Evolutionary conservation across 2,888 invertebrate species (phyloP).

Genomic region (Norana najaformis): DNA sequence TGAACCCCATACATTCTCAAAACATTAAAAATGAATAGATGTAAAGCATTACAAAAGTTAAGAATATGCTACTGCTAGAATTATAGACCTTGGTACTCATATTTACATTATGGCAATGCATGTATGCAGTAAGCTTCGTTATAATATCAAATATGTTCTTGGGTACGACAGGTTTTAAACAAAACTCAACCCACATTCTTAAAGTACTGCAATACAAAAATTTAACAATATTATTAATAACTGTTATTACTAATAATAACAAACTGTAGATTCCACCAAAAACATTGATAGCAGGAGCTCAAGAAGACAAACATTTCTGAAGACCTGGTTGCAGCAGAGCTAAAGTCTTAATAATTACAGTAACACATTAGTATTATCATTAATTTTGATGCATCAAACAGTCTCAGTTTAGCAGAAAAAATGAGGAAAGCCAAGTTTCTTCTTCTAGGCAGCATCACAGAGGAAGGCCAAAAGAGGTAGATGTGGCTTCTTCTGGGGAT

Average conservation of each 20-base stretch:
- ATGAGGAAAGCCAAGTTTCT: background rate
- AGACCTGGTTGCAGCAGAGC: background rate
- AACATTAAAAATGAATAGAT: background rate
- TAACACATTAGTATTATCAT: background rate
- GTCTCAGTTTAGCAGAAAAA: no score
- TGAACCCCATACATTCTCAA: background rate
- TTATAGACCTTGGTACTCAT: background rate
- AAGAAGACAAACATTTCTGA: no score
- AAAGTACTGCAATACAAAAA: background rate
- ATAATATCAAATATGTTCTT: background rate
- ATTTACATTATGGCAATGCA: background rate
- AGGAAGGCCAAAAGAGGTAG: background rate
- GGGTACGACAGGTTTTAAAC: no score
- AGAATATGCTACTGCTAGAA: background rate
- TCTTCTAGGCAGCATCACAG: background rate
- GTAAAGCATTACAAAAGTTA: background rate
- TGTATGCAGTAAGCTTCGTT: background rate
- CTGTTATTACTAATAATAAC: background rate
- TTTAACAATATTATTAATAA: background rate
- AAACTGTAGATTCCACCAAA: background rate
- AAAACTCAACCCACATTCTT: background rate
- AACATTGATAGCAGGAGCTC: no score
- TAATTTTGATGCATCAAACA: no score
- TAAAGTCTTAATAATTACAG: background rate
- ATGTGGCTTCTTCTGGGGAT: background rate